Base-by-base conservation (phyloP, 2,888 invertebrate species). In the Zele albiditarsus region DNA sequence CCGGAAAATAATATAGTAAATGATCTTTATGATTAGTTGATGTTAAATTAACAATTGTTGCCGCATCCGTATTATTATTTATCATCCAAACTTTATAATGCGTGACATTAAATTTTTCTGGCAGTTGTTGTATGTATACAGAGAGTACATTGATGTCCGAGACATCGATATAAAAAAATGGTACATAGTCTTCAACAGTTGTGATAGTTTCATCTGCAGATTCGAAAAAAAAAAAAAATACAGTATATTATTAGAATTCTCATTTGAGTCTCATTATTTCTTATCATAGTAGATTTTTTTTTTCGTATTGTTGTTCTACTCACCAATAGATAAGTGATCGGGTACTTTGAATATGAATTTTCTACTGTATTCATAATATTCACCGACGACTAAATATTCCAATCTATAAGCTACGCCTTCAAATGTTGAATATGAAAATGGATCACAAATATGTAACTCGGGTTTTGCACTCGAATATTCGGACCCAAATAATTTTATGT, bases 141-240 rank as follows among this genome's bases (percentile, higher is more conserved):
- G 80, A 78, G 6, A 87, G 75, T 6, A 74, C 74, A 0, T 85
- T 82, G 3, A 80, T 76, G 63, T 86, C 81, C 1, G 89, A 86
- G 16, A 86, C 82, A 71, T 89, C 89, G 14, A 86, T 76, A 70
- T 89, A 89, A 28, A 85, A 79, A 79, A 89, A 89, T 38, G 88
- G 88, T 65, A 78, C 80, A 65, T 81, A 88, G 2, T 80, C 72
- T 60, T 75, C 76, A 4, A 87, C 66, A 67, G 82, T 80, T 27
- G 66, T 72, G 8, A 75, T 76, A 38, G 70, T 75, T 58, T 80
- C 60, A 69, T 82, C 85, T 85, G 71, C 38, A 78, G 74, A 73
- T 70, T 58, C 14, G 69, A 71, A 10, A 28, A n/a, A 20, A 14
- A 53, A 1, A 28, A 71, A 71, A 20, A n/a, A 38, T 23, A n/a